phyloP scores from a whole-genome alignment of 2,797 vertebrate species.

The Macroramphosus scolopax region DNA sequence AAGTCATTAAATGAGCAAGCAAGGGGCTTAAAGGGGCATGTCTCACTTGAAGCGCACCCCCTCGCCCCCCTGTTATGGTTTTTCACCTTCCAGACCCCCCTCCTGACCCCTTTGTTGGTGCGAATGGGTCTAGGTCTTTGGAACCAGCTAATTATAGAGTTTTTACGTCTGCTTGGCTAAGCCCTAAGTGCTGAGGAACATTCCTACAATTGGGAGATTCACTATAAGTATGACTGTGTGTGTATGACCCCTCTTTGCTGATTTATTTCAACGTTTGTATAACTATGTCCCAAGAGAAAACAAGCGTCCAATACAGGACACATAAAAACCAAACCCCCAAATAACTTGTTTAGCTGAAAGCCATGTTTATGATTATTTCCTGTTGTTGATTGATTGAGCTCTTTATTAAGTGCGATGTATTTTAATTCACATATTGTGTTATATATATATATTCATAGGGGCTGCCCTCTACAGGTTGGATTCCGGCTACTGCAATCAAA shows the following conservation, averaged over 20 bases:
- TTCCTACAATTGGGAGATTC: slow-evolving; percentile 61
- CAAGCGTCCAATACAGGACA: neutral
- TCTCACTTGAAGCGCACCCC: slow-evolving; percentile 58
- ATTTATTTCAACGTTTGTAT: too few species aligned
- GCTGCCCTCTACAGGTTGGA: too few species aligned
- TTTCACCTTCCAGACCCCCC: slow-evolving; percentile 64
- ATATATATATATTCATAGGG: too few species aligned
- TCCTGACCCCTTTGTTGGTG: slow-evolving; percentile 70
- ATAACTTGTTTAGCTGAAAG: too few species aligned
- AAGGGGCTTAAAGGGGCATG: slow-evolving; percentile 44
- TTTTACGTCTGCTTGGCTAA: slow-evolving; percentile 71
- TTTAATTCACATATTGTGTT: too few species aligned
- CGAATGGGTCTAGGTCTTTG: slow-evolving; percentile 55
- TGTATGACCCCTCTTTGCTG: too few species aligned
- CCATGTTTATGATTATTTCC: too few species aligned
- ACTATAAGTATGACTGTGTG: slow-evolving; percentile 14
- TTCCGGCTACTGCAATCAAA: too few species aligned
- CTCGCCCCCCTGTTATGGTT: slow-evolving; percentile 39
- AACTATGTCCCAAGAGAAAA: neutral
- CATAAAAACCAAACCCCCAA: too few species aligned
- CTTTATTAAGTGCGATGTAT: too few species aligned
- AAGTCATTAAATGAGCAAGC: slow-evolving; percentile 72
- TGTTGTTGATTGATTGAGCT: too few species aligned
- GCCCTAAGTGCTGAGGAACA: slow-evolving; percentile 59
- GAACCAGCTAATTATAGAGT: slow-evolving; percentile 77